Percentiles rank a stretch among this genome's conserved stretches.
Conservation (phyloP, 2,113 vertebrate genomes). For the Silurus meridionalis region DNA sequence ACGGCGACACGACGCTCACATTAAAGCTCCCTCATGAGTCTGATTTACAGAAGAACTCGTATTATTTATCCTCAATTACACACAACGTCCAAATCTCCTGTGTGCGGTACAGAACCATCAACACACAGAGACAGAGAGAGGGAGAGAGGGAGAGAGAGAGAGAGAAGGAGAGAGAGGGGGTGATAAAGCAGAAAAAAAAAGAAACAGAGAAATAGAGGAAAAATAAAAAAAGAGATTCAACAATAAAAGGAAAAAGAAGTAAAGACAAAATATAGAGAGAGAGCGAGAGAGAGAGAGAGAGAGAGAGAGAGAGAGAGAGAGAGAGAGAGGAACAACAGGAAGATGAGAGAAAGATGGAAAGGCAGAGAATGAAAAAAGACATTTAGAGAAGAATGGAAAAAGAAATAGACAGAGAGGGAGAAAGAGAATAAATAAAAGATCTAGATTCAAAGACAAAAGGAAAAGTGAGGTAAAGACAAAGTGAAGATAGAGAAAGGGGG, state of each 20-base stretch:
- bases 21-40: conserved; percentile 42
- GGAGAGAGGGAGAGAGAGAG: not conserved
- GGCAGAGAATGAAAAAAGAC: not conserved
- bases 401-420: too few relatives aligned
- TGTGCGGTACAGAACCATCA: conserved; percentile 33
- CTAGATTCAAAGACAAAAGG: too few relatives aligned
- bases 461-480: not conserved
- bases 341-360: not conserved
- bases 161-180: not conserved
- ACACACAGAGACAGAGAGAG: not conserved
- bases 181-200: not conserved
- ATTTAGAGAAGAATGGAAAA: too few relatives aligned
- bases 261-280: not conserved
- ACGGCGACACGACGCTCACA: conserved; percentile 20
- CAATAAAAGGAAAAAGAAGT: too few relatives aligned
- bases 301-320: not conserved
- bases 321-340: not conserved
- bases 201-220: not conserved
- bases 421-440: not conserved
- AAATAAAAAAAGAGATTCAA: not conserved
- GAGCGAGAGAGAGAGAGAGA: not conserved
- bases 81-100: conserved; percentile 37
- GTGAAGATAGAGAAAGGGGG: not conserved
- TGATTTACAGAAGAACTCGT: conserved; percentile 29
- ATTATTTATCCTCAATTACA: conserved; percentile 54